phyloP scores from a whole-genome alignment of 2,888 invertebrate species.

The Drosophila subquinaria region DNA sequence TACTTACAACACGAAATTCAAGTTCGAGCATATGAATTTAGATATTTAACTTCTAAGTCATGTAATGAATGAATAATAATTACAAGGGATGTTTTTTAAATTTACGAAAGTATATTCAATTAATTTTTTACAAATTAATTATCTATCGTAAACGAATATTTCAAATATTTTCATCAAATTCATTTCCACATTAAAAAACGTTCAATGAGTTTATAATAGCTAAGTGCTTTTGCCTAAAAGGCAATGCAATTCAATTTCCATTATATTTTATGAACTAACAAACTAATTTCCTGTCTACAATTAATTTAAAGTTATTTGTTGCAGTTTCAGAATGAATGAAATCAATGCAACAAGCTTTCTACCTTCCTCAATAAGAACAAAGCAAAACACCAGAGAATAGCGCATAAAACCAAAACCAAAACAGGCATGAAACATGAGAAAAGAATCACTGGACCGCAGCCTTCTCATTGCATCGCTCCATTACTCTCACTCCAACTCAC shows the following conservation, averaged over 20 bases:
- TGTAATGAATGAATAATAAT: conserved; percentile 1
- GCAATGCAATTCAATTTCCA: conserved; percentile 21
- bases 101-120: background rate
- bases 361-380: conserved; percentile 40
- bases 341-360: conserved; percentile 55
- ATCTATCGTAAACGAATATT: background rate
- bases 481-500: conserved; percentile 22
- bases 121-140: background rate
- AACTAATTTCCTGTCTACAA: conserved; percentile 69
- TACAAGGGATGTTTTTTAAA: background rate
- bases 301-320: conserved; percentile 32
- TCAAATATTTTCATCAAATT: background rate
- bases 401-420: conserved; percentile 43
- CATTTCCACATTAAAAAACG: background rate
- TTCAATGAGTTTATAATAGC: background rate
- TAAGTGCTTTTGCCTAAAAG: conserved; percentile 10
- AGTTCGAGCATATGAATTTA: background rate
- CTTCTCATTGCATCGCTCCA: conserved; percentile 28
- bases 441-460: conserved; percentile 68
- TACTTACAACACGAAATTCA: conserved; percentile 2
- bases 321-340: conserved; percentile 51
- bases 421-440: conserved; percentile 46
- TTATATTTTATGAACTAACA: conserved; percentile 17
- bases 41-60: background rate
- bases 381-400: conserved; percentile 13